Evolutionary conservation across 1,140 invertebrate species (phyloP), one percentile per base, ranked within the genome.

Genomic region (Drosophila sulfurigaster): DNA sequence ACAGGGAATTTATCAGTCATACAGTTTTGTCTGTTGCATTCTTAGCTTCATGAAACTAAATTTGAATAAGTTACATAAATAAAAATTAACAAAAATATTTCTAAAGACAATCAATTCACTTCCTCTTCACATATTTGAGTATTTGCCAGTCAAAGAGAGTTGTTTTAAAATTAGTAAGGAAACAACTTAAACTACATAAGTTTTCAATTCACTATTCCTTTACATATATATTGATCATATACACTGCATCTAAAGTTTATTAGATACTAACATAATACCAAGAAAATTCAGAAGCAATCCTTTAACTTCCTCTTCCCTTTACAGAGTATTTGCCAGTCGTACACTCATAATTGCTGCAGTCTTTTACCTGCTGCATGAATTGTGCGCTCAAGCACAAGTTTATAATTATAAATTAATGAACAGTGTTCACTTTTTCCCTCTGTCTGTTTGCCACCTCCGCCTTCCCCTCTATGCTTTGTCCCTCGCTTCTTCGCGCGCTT

Each of bases 341-440:
- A 1, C 59, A 25, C 5, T 11, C 45, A 11, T 5, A 5, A 3
- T 20, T 56, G 6, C 38, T n/a, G 15, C 10, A 8, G 20, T 3
- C 13, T 58, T 15, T 58, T 25, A 45, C 16, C 41, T 65, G 51
- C 73, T 67, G 54, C 58, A 54, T 75, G 72, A 75, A 64, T 58
- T 78, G 76, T 77, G 78, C 75, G 58, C 41, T 28, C 41, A 65
- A 71, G 78, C 75, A 71, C 70, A 75, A 80, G 60, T 80, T 80
- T 78, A 80, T 80, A 80, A 80, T 80, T 80, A 80, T 74, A 80
- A 78, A 69, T 80, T 80, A 80, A 78, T 80, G 78, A 80, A 77
- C 77, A 79, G 63, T 77, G 59, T 76, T 67, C 41, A 64, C 25
- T 30, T 28, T 35, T 15, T 56, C 28, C 43, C 56, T 8, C 64